Conservation (phyloP, 2,797 vertebrate genomes). For the Pempheris klunzingeri region DNA sequence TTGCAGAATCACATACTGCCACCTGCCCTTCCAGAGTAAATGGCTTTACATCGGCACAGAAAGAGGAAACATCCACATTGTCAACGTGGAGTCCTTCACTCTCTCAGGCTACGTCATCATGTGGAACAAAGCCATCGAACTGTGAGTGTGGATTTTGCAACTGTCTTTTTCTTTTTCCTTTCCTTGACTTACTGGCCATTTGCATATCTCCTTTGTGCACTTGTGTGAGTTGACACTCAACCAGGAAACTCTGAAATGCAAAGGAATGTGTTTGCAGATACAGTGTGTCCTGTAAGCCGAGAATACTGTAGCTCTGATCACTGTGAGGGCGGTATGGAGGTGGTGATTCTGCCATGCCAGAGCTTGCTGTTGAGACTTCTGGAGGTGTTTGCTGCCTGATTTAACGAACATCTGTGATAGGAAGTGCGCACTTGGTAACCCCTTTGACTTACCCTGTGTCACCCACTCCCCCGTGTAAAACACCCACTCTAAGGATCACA, state of each 20-base stretch:
- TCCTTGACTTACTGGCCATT: neutral
- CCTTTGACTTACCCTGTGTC: constrained; percentile 33
- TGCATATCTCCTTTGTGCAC: constrained; percentile 41
- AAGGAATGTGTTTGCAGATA: constrained; percentile 54
- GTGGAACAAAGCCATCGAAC: constrained; percentile 99
- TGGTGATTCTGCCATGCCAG: constrained; percentile 55
- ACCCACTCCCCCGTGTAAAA: constrained; percentile 47
- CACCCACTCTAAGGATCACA: constrained; percentile 36
- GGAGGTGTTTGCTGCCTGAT: constrained; percentile 62
- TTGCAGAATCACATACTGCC: constrained; percentile 97
- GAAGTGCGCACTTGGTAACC: constrained; percentile 58
- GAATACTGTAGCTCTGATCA: constrained; percentile 46
- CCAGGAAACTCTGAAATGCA: constrained; percentile 55
- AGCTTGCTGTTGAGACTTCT: constrained; percentile 53
- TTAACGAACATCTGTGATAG: constrained; percentile 59
- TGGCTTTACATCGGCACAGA: constrained; percentile 98
- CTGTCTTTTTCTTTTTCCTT: neutral
- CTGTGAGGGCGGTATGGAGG: constrained; percentile 52
- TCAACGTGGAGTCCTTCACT: constrained; percentile 99
- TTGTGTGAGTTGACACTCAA: constrained; percentile 33
- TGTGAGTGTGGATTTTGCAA: constrained; percentile 88
- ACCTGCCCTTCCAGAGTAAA: constrained; percentile 99
- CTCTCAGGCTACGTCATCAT: constrained; percentile 99
- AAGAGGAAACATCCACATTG: constrained; percentile 98
- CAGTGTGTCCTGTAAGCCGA: constrained; percentile 44